These are phyloP conservation scores for Scaptodrosophila lebanonensis DNA, from an alignment of 1,140 invertebrate genomes.

Conservation along the genomic window DNA sequence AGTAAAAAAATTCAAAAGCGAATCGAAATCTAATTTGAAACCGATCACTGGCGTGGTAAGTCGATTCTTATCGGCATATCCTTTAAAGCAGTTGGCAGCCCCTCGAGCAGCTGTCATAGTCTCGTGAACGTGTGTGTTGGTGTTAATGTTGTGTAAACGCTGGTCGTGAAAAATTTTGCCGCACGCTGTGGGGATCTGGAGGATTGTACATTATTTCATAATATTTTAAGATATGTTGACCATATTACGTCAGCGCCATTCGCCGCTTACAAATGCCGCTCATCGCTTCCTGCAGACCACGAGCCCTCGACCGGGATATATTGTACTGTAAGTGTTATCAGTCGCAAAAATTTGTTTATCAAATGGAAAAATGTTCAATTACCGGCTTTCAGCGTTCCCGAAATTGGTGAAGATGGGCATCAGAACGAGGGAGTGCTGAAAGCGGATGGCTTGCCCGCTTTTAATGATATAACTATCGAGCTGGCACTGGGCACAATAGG, in stretches of 20 bases:
- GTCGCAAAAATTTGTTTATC: background rate
- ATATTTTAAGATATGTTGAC: constrained; percentile 47
- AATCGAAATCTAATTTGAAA: too few relatives aligned
- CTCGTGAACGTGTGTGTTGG: too few relatives aligned
- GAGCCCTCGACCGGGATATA: constrained; percentile 52
- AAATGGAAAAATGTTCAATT: background rate
- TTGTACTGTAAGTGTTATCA: constrained; percentile 62
- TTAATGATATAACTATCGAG: constrained; percentile 88
- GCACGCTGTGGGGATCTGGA: constrained; percentile 28
- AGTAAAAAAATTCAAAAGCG: too few relatives aligned
- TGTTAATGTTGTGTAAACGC: constrained; percentile 57
- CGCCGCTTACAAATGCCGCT: constrained; percentile 21
- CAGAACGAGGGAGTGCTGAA: constrained; percentile 86
- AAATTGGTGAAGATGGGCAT: constrained; percentile 89
- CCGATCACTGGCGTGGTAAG: too few relatives aligned
- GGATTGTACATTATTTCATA: constrained; percentile 39
- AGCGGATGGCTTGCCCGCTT: constrained; percentile 86
- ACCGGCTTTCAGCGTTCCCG: constrained; percentile 85
- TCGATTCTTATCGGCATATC: too few relatives aligned
- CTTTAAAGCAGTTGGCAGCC: too few relatives aligned
- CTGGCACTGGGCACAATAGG: constrained; percentile 89
- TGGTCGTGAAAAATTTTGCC: constrained; percentile 28
- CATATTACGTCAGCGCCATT: constrained; percentile 45
- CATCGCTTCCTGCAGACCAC: constrained; percentile 50
- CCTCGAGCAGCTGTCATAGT: too few relatives aligned